Evolutionary conservation across 2,888 invertebrate genomes (phyloP).

Genomic region (Netelia fuscicornis): DNA sequence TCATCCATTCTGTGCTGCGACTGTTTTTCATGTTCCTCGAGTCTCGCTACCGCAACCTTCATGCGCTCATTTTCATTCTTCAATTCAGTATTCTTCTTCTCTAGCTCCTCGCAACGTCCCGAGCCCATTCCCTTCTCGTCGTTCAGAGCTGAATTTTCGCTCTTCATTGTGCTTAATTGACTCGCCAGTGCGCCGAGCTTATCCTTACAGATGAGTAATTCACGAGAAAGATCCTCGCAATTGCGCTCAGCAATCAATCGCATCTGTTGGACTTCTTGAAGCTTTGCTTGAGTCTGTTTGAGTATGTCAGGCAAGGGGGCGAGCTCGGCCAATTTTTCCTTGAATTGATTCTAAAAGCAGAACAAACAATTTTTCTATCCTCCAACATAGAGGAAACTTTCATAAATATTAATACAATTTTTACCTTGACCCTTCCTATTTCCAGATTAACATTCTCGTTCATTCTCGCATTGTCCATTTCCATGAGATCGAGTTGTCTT

Average conservation of each 20-base stretch:
- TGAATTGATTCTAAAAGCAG: conserved; percentile 87
- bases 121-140: conserved; percentile 74
- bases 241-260: conserved; percentile 89
- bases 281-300: conserved; percentile 88
- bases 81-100: conserved; percentile 85
- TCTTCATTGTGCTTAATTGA: conserved; percentile 80
- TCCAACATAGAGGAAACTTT: too few species aligned
- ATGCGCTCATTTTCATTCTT: conserved; percentile 85
- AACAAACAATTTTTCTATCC: background rate
- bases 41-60: conserved; percentile 86
- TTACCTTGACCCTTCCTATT: conserved; percentile 88
- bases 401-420: conserved; percentile 9
- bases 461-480: conserved; percentile 90
- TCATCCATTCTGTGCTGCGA: conserved; percentile 88
- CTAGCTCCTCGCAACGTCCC: conserved; percentile 80
- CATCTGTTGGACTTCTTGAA: conserved; percentile 90
- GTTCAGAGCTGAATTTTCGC: conserved; percentile 75
- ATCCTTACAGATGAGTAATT: conserved; percentile 88
- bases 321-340: conserved; percentile 90
- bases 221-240: conserved; percentile 88
- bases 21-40: conserved; percentile 87
- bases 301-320: conserved; percentile 90
- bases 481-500: conserved; percentile 89
- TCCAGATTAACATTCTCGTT: conserved; percentile 90
- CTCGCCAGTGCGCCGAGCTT: conserved; percentile 85